A percentile compares a stretch with the other conserved stretches of the same genome.
Evolutionary conservation across 2,888 invertebrate genomes (phyloP).

Genomic region (Anoncus sp.): DNA sequence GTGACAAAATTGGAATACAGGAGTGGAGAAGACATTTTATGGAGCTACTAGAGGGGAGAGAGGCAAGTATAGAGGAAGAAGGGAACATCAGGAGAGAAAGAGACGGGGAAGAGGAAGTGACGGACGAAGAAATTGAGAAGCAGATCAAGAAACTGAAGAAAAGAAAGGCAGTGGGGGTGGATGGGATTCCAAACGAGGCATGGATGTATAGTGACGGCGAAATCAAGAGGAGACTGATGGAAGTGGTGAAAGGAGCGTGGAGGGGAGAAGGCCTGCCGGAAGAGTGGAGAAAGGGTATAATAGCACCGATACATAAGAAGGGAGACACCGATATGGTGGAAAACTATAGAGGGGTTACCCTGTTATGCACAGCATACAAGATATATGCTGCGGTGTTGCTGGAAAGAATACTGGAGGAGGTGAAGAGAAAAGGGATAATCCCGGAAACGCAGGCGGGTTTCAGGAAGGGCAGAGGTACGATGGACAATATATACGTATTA

Average conservation of each 20-base stretch:
- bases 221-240: background rate
- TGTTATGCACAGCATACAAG: conserved; percentile 41
- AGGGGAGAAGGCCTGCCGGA: conserved; percentile 44
- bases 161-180: conserved; percentile 11
- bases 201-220: conserved; percentile 35
- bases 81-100: background rate
- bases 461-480: conserved; percentile 28
- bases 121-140: background rate
- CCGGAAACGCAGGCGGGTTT: conserved; percentile 48
- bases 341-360: conserved; percentile 52
- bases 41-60: background rate
- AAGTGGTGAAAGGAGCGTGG: conserved; percentile 26
- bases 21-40: conserved; percentile 10
- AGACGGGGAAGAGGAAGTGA: background rate
- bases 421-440: conserved; percentile 21
- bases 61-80: background rate
- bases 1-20: background rate
- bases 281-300: conserved; percentile 35
- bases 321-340: conserved; percentile 26
- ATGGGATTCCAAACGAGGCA: too few relatives aligned
- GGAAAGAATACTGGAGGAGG: conserved; percentile 20
- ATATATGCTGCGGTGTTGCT: conserved; percentile 42
- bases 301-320: conserved; percentile 4
- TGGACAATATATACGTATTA: conserved; percentile 48
- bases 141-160: background rate